Percentiles rank a stretch among this genome's conserved stretches.
Conservation (phyloP, 2,888 invertebrate species). For the Allacma fusca region DNA sequence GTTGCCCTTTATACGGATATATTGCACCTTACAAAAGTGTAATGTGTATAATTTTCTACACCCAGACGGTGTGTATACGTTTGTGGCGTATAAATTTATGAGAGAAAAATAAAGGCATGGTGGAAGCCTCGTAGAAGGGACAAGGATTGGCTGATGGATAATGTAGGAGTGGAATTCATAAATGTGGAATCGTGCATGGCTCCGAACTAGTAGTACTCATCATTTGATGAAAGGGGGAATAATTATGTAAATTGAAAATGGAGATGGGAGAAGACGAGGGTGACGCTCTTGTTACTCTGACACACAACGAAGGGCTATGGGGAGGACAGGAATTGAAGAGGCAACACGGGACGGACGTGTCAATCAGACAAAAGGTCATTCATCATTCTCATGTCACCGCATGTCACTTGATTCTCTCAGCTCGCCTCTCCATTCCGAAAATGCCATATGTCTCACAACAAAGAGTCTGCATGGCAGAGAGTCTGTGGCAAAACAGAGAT, state of each 20-base stretch:
- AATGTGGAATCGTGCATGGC: no score
- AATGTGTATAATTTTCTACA: no score
- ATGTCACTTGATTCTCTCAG: constrained; percentile 49
- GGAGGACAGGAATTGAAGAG: constrained; percentile 31
- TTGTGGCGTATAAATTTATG: no score
- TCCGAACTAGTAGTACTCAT: neutral
- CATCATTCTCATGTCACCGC: constrained; percentile 54
- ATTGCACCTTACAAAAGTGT: no score
- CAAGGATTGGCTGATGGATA: no score
- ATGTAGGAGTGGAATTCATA: no score
- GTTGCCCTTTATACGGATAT: no score
- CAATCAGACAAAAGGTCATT: constrained; percentile 59
- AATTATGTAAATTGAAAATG: constrained; percentile 49
- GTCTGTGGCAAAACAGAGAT: no score
- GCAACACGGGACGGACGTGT: constrained; percentile 57
- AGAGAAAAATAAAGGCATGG: no score
- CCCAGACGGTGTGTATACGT: no score
- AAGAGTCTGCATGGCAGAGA: no score
- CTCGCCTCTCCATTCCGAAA: constrained; percentile 40
- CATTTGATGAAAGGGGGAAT: constrained; percentile 48
- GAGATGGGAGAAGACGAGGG: constrained; percentile 41
- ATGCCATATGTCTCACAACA: constrained; percentile 45
- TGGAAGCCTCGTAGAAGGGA: no score
- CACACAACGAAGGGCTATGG: neutral
- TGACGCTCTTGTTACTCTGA: constrained; percentile 1